Evolutionary conservation across 30 jellyfish, hydroid and myxozoan species (phyloP).

Genomic region (Hydra vulgaris): DNA sequence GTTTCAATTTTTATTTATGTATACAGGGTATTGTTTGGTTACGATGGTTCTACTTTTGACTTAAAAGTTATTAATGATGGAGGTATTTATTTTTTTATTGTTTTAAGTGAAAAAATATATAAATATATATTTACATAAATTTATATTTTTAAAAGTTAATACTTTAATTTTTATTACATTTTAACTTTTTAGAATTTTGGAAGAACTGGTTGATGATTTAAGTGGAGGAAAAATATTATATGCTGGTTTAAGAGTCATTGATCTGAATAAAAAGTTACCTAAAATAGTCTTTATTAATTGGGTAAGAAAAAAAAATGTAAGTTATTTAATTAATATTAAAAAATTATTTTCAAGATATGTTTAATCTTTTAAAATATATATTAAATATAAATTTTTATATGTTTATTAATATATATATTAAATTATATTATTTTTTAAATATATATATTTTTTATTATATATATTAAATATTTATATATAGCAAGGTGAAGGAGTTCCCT

Average conservation of each 20-base stretch:
- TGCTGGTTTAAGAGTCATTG: conserved; percentile 73
- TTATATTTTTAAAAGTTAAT: background rate
- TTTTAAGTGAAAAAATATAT: background rate
- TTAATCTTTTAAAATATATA: too few species aligned
- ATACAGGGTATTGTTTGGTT: conserved; percentile 88
- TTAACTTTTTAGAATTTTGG: conserved; percentile 50
- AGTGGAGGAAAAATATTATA: conserved; percentile 83
- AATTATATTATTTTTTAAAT: too few species aligned
- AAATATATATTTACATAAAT: background rate
- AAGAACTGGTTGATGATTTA: conserved; percentile 74
- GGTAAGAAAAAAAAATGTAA: too few species aligned
- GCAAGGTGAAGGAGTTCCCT: conserved; percentile 98
- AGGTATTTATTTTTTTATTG: conserved; percentile 47
- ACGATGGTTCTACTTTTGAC: conserved; percentile 69
- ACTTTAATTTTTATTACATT: background rate
- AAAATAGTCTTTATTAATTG: conserved; percentile 83
- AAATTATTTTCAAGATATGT: too few species aligned
- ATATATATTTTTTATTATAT: too few species aligned
- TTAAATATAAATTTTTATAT: background rate
- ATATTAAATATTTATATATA: too few species aligned
- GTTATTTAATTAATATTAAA: too few species aligned
- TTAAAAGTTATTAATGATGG: conserved; percentile 71
- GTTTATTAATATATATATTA: too few species aligned
- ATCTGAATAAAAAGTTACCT: conserved; percentile 81
- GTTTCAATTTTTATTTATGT: background rate